These are phyloP conservation scores for Eupelmus urozonus DNA, from an alignment of 2,888 invertebrate genomes.

Conservation along the genomic window DNA sequence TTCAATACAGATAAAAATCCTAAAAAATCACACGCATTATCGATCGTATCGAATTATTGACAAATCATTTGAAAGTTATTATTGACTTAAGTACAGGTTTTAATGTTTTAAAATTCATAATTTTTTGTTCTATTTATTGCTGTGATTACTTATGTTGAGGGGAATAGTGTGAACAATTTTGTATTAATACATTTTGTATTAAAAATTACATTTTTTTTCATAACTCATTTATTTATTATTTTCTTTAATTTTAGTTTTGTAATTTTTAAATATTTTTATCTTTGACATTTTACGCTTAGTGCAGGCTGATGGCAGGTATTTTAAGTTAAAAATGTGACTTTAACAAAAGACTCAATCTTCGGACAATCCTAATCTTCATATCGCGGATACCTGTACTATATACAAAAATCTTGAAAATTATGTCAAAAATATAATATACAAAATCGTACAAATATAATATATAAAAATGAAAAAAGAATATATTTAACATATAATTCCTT, in stretches of 20 bases:
- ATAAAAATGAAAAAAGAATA: conserved; percentile 4
- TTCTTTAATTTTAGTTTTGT: too few species aligned
- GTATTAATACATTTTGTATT: background rate
- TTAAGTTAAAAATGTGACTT: background rate
- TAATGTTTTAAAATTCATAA: background rate
- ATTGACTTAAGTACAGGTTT: too few species aligned
- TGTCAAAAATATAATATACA: conserved; percentile 35
- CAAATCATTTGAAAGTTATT: too few species aligned
- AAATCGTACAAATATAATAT: conserved; percentile 17
- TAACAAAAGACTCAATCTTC: conserved; percentile 22
- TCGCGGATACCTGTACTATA: background rate
- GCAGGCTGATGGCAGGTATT: too few species aligned
- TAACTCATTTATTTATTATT: too few species aligned
- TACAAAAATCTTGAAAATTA: conserved; percentile 17
- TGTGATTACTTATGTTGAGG: too few species aligned
- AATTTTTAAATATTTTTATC: too few species aligned
- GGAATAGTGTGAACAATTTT: background rate
- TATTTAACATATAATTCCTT: conserved; percentile 22
- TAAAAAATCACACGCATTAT: conserved; percentile 11
- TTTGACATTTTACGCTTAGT: too few species aligned
- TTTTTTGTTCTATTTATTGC: too few species aligned
- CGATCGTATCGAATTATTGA: conserved; percentile 5
- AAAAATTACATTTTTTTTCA: background rate
- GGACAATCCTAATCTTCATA: conserved; percentile 33
- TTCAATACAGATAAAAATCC: background rate